Evolutionary conservation across 2,888 invertebrate genomes (phyloP).

Genomic region (Zygaena filipendulae): DNA sequence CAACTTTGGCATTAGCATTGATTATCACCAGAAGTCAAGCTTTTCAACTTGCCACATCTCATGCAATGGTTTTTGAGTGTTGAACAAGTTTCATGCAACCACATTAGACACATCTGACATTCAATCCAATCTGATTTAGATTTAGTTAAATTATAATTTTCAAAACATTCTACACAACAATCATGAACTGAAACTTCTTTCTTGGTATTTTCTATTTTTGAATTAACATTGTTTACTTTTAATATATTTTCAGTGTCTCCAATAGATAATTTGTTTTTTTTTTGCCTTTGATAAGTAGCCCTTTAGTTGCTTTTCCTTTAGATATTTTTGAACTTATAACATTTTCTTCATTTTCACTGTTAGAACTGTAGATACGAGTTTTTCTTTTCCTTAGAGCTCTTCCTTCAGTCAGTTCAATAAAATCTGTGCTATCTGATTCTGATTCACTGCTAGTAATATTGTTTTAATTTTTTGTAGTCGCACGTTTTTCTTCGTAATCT

Average conservation of each 20-base stretch:
- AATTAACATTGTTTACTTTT: no score
- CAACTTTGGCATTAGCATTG: conserved; percentile 12
- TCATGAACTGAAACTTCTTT: conserved; percentile 13
- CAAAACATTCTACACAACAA: conserved; percentile 14
- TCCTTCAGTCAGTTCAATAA: conserved; percentile 11
- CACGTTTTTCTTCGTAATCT: conserved; percentile 12
- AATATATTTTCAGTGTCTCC: conserved; percentile 15
- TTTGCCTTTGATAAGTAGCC: conserved; percentile 11
- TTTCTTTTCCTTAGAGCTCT: conserved; percentile 10
- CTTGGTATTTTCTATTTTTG: no score
- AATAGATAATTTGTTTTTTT: conserved; percentile 10
- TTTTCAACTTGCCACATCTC: conserved; percentile 13
- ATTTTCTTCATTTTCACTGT: conserved; percentile 13
- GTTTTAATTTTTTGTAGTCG: conserved; percentile 9
- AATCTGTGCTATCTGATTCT: conserved; percentile 10
- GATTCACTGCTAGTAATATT: conserved; percentile 10
- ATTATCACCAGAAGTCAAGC: conserved; percentile 12
- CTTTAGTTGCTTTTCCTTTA: conserved; percentile 14
- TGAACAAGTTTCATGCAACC: conserved; percentile 12
- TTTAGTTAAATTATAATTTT: conserved; percentile 18
- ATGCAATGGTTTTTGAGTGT: no score
- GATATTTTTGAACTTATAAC: conserved; percentile 9
- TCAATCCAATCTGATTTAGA: conserved; percentile 15
- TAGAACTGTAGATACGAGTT: conserved; percentile 12
- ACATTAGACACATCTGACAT: conserved; percentile 13